Percentiles rank a stretch among this genome's conserved stretches.
phyloP scores from a whole-genome alignment of 2,113 vertebrate genomes.

The Gallinago media region DNA sequence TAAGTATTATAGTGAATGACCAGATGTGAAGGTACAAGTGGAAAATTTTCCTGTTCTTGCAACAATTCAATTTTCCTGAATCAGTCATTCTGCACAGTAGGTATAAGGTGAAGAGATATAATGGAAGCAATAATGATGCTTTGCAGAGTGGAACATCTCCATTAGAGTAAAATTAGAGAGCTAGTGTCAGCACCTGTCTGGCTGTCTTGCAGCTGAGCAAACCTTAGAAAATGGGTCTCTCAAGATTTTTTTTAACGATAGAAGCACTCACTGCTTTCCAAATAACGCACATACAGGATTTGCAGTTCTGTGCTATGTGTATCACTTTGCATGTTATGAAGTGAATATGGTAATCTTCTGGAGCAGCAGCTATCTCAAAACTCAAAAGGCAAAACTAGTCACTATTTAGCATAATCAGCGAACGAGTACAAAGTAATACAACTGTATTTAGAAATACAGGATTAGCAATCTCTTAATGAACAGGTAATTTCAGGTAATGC shows the following conservation, averaged over 20 bases:
- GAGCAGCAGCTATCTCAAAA: not conserved
- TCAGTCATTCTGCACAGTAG: not conserved
- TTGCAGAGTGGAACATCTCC: not conserved
- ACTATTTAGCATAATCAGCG: not conserved
- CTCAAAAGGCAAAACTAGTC: not conserved
- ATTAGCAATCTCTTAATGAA: not conserved
- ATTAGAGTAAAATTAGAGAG: not conserved
- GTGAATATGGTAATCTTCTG: not conserved
- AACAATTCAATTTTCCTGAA: not conserved
- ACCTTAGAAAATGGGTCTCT: not conserved
- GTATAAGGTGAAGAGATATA: not conserved
- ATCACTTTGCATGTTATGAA: not conserved
- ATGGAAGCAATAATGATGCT: not conserved
- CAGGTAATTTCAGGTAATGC: not conserved
- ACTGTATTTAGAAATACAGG: not conserved
- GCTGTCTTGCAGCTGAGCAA: not conserved
- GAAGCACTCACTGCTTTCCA: not conserved
- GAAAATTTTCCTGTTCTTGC: not conserved
- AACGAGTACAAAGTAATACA: not conserved
- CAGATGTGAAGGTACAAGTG: not conserved
- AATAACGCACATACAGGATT: not conserved
- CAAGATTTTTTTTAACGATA: not conserved
- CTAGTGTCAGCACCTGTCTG: not conserved
- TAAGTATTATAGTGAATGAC: not conserved
- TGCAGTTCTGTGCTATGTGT: not conserved